These are phyloP conservation scores for Epirrhoe alternata DNA, from an alignment of 2,888 invertebrate species.

Conservation along the genomic window DNA sequence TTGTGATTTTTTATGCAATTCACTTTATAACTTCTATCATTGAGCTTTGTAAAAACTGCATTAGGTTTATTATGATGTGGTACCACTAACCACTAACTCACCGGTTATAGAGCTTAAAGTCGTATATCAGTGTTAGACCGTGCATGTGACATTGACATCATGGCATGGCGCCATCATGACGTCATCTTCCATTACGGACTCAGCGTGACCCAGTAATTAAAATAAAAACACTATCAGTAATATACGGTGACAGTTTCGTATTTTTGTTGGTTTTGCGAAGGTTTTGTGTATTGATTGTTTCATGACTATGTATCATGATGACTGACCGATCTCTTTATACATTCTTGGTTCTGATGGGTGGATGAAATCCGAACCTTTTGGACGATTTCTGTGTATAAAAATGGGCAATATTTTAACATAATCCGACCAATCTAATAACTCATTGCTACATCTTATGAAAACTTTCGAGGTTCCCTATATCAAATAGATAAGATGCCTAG, in stretches of 20 bases:
- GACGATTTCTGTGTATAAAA: too few species aligned
- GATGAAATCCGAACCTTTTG: too few species aligned
- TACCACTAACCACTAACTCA: too few species aligned
- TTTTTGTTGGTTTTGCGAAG: neutral
- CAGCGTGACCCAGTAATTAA: slow-evolving; percentile 33
- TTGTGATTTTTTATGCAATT: neutral
- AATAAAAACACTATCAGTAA: slow-evolving; percentile 22
- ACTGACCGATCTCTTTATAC: neutral
- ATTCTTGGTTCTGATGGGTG: neutral
- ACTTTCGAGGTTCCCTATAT: neutral
- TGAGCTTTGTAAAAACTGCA: neutral
- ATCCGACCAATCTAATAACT: neutral
- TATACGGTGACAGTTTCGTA: slow-evolving; percentile 6
- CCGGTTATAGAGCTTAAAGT: slow-evolving; percentile 13
- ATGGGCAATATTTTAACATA: too few species aligned
- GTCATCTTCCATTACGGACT: slow-evolving; percentile 41
- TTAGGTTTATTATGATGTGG: neutral
- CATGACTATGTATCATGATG: neutral
- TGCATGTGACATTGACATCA: slow-evolving; percentile 45
- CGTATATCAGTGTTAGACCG: slow-evolving; percentile 7
- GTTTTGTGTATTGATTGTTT: neutral
- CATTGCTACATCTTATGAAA: neutral
- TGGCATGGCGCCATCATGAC: slow-evolving; percentile 47
- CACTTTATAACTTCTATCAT: too few species aligned
- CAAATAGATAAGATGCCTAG: slow-evolving; percentile 16